Evolutionary conservation across 2,888 invertebrate species (phyloP).

Genomic region (Drosophila nigricruria): DNA sequence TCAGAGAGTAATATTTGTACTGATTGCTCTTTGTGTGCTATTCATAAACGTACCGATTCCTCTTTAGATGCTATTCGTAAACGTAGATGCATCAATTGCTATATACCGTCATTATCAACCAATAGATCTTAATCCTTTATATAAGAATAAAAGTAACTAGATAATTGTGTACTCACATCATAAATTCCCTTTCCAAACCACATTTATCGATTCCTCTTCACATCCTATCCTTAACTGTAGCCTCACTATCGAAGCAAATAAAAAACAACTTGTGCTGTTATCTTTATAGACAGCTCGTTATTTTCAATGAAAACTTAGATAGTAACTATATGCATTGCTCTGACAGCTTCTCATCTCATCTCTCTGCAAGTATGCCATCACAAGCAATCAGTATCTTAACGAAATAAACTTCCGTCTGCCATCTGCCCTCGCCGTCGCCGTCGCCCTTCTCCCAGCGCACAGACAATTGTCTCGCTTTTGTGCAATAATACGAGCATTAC

Average conservation of each 20-base stretch:
- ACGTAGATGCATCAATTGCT: too few species aligned
- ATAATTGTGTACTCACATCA: background rate
- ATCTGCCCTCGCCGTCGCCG: too few species aligned
- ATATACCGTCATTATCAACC: too few species aligned
- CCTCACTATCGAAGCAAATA: background rate
- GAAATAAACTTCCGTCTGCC: conserved; percentile 31
- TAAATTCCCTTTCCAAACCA: background rate
- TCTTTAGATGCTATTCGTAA: background rate
- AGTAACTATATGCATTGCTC: background rate
- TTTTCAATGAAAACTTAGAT: conserved; percentile 7
- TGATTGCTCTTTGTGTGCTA: background rate
- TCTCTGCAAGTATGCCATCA: conserved; percentile 7
- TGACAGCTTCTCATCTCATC: conserved; percentile 3
- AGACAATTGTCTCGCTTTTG: conserved; percentile 52
- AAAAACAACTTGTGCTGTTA: conserved; percentile 7
- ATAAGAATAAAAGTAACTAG: background rate
- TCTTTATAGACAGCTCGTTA: conserved; percentile 7
- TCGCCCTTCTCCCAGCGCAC: background rate
- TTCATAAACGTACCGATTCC: background rate
- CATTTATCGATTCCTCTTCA: background rate
- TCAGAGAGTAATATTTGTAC: background rate
- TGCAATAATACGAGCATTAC: conserved; percentile 75
- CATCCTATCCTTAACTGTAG: background rate
- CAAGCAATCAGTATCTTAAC: conserved; percentile 55
- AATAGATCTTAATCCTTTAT: too few species aligned